Percentiles rank a stretch among this genome's conserved stretches.
Conservation (phyloP, 2,888 invertebrate genomes). For the Phytoseiulus persimilis region DNA sequence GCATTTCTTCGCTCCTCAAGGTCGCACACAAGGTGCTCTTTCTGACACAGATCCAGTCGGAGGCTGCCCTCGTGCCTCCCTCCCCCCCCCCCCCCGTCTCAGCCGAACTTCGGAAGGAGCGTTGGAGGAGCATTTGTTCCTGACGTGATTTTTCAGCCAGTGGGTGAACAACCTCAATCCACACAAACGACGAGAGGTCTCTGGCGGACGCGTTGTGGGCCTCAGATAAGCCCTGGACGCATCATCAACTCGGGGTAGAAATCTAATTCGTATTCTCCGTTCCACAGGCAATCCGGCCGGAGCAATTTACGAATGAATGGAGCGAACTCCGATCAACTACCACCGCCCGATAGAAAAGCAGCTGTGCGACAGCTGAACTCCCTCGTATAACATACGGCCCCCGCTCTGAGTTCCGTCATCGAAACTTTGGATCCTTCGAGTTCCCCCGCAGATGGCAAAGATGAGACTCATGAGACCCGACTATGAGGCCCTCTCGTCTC, state of each 20-base stretch:
- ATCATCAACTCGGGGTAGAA: not conserved
- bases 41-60: no score
- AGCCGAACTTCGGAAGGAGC: no score
- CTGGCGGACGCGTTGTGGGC: no score
- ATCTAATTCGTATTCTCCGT: not conserved
- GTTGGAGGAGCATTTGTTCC: no score
- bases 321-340: constrained; percentile 19
- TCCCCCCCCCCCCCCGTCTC: no score
- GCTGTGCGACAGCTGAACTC: constrained; percentile 24
- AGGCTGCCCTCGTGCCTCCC: no score
- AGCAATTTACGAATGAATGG: constrained; percentile 7
- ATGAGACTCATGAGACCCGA: not conserved
- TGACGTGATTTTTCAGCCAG: no score
- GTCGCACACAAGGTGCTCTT: no score
- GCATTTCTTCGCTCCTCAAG: no score
- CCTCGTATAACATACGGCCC: constrained; percentile 33
- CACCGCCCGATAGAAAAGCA: constrained; percentile 13
- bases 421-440: not conserved
- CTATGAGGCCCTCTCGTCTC: not conserved
- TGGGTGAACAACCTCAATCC: no score
- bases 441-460: not conserved
- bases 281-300: constrained; percentile 28
- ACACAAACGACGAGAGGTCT: no score
- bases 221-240: not conserved
- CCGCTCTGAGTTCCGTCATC: not conserved